phyloP scores from a whole-genome alignment of 1,140 invertebrate genomes.

The Caenorhabditis tropicalis region DNA sequence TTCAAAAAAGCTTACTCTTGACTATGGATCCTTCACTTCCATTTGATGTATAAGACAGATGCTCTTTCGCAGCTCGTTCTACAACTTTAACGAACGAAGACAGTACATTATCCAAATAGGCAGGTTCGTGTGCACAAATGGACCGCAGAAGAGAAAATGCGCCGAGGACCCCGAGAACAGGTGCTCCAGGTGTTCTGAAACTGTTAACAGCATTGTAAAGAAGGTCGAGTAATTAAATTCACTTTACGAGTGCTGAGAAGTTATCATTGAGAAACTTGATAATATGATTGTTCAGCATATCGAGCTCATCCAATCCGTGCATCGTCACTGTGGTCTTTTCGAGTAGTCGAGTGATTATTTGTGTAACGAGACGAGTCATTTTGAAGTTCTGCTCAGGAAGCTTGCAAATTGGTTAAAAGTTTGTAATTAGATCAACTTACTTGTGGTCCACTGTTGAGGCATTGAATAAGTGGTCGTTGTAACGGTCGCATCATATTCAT shows the following conservation, averaged over 20 bases:
- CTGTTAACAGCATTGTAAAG: not conserved
- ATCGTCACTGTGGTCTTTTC: constrained; percentile 58
- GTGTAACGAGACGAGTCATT: constrained; percentile 56
- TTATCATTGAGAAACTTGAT: constrained; percentile 14
- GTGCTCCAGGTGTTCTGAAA: not conserved
- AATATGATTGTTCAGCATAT: constrained; percentile 27
- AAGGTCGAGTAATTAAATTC: not conserved
- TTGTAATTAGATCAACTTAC: too few relatives aligned
- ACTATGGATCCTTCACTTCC: not conserved
- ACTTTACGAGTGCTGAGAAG: constrained; percentile 22
- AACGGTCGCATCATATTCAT: constrained; percentile 56
- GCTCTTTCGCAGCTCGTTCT: constrained; percentile 24
- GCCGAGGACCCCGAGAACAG: not conserved
- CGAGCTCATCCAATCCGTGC: constrained; percentile 42
- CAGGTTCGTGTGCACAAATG: constrained; percentile 31
- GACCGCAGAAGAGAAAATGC: constrained; percentile 20
- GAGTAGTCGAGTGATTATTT: constrained; percentile 57
- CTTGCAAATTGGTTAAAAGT: too few relatives aligned
- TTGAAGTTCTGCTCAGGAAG: constrained; percentile 18
- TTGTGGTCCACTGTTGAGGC: constrained; percentile 47
- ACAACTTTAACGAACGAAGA: constrained; percentile 36
- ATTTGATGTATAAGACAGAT: not conserved
- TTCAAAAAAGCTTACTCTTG: not conserved
- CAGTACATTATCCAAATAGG: constrained; percentile 26
- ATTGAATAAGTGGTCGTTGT: constrained; percentile 57